A percentile compares a stretch with the other conserved stretches of the same genome.
phyloP scores from a whole-genome alignment of 2,797 vertebrate species.

The Discoglossus pictus region DNA sequence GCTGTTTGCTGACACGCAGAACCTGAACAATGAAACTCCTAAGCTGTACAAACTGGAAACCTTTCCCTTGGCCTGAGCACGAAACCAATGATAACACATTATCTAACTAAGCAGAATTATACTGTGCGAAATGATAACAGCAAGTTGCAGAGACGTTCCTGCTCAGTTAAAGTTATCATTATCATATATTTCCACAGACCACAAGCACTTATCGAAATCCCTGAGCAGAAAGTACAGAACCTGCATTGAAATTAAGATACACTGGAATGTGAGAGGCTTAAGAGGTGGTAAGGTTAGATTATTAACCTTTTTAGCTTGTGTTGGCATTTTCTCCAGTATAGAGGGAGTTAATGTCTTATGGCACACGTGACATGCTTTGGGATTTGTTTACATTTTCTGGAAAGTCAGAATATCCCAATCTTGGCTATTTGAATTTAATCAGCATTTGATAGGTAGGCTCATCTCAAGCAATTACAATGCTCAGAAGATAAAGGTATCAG shows the following conservation, averaged over 20 bases:
- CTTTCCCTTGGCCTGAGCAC: constrained; percentile 62
- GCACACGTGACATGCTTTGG: constrained; percentile 23
- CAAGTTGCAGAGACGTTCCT: constrained; percentile 65
- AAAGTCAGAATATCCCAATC: constrained; percentile 46
- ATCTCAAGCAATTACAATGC: constrained; percentile 26
- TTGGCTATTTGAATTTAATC: constrained; percentile 39
- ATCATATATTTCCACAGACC: constrained; percentile 71
- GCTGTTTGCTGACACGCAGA: constrained; percentile 62
- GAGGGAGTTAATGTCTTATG: constrained; percentile 3
- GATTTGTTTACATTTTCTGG: constrained; percentile 24
- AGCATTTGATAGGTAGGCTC: constrained; percentile 16
- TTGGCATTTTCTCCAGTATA: constrained; percentile 25
- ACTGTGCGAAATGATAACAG: constrained; percentile 70
- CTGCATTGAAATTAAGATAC: constrained; percentile 74
- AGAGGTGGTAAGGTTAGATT: constrained; percentile 63
- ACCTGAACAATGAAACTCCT: constrained; percentile 5
- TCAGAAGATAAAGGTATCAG: not conserved
- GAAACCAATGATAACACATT: constrained; percentile 70
- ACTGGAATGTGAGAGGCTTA: constrained; percentile 67
- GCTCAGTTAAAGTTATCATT: constrained; percentile 71
- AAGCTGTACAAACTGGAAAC: constrained; percentile 38
- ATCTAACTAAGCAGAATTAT: constrained; percentile 72
- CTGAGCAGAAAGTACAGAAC: constrained; percentile 74
- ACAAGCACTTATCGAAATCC: constrained; percentile 75
- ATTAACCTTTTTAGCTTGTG: constrained; percentile 52